These are phyloP conservation scores for Orycteropus afer DNA, from an alignment of 2,113 vertebrate genomes.

Conservation along the genomic window DNA sequence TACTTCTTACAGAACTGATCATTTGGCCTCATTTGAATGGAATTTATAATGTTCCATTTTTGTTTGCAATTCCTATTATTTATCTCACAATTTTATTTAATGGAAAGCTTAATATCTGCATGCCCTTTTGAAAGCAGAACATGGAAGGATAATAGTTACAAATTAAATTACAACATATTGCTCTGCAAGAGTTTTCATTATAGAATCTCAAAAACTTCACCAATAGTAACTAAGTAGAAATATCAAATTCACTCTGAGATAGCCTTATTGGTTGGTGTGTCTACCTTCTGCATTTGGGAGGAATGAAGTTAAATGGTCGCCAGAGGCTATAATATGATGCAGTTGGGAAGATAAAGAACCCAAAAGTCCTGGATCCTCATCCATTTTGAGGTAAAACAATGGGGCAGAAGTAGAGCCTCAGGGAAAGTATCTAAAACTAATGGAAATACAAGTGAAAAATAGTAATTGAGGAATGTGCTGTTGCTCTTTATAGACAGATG, in stretches of 20 bases:
- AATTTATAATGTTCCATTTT: constrained; percentile 54
- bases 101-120: not conserved
- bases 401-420: not conserved
- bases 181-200: constrained; percentile 38
- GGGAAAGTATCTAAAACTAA: not conserved
- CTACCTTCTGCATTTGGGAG: not conserved
- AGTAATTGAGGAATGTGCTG: not conserved
- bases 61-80: constrained; percentile 52
- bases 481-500: not conserved
- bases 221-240: constrained; percentile 36
- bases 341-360: not conserved
- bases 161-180: constrained; percentile 40
- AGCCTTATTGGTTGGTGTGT: not conserved
- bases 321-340: not conserved
- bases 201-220: constrained; percentile 2
- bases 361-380: not conserved
- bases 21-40: constrained; percentile 29
- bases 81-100: constrained; percentile 28
- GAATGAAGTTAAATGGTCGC: not conserved
- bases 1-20: constrained; percentile 27
- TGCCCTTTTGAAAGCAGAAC: constrained; percentile 27
- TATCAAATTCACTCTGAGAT: not conserved
- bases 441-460: not conserved
- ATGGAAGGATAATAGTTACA: constrained; percentile 28
- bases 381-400: not conserved